These are phyloP conservation scores for Cynopterus brachyotis DNA, from an alignment of 2,113 vertebrate species.

Conservation along the genomic window DNA sequence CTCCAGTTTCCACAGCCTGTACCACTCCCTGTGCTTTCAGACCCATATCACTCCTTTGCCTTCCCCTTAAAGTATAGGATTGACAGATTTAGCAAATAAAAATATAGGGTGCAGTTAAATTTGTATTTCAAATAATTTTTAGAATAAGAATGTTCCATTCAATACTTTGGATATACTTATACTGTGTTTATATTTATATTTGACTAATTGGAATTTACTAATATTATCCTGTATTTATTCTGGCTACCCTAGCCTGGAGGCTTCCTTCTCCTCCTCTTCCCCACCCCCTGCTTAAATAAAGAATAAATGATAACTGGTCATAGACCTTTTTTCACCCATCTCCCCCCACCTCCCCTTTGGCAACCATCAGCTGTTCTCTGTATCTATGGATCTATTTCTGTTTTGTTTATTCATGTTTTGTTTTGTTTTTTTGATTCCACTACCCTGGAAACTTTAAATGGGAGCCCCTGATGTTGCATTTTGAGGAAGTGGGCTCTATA, in stretches of 20 bases:
- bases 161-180: not conserved
- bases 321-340: too few species aligned
- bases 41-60: not conserved
- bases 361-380: not conserved
- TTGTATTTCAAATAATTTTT: not conserved
- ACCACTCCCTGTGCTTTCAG: not conserved
- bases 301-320: not conserved
- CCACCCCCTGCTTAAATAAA: not conserved
- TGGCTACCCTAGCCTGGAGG: not conserved
- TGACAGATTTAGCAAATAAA: not conserved
- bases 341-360: too few species aligned
- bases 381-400: not conserved
- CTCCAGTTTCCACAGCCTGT: not conserved
- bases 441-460: not conserved
- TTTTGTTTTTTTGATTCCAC: not conserved
- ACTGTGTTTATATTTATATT: not conserved
- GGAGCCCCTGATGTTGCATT: not conserved
- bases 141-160: not conserved
- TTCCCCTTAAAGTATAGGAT: not conserved
- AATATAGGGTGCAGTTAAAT: not conserved
- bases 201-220: not conserved
- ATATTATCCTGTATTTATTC: not conserved
- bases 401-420: too few species aligned
- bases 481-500: not conserved
- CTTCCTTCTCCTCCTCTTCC: too few species aligned